Percentiles rank a stretch among this genome's conserved stretches.
These are phyloP conservation scores for Megaustenia siamemsis DNA, from an alignment of 2,888 invertebrate species.

Conservation along the genomic window DNA sequence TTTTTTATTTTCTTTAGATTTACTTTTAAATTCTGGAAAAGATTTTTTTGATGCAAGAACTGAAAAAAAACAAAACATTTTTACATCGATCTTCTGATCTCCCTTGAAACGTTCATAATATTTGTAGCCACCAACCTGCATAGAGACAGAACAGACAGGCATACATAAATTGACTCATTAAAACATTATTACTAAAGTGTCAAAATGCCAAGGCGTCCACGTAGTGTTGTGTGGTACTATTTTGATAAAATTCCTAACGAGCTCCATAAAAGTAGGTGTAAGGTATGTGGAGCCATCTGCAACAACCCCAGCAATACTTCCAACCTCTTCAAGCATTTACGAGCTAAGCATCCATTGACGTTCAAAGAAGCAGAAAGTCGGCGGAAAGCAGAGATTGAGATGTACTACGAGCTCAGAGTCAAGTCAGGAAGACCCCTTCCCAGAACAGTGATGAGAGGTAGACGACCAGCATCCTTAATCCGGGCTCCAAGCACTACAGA, in stretches of 20 bases:
- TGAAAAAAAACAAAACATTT: too few relatives aligned
- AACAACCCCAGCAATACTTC: slow-evolving; percentile 54
- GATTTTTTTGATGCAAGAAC: too few relatives aligned
- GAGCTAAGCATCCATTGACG: slow-evolving; percentile 46
- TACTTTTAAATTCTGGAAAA: too few relatives aligned
- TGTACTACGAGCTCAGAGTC: slow-evolving; percentile 49
- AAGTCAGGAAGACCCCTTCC: slow-evolving; percentile 45
- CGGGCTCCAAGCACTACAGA: background rate
- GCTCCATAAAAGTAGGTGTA: slow-evolving; percentile 41
- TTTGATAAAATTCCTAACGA: slow-evolving; percentile 54
- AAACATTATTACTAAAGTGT: too few relatives aligned
- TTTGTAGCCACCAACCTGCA: too few relatives aligned
- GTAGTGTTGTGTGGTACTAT: slow-evolving; percentile 53
- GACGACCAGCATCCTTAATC: slow-evolving; percentile 27
- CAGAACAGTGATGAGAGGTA: slow-evolving; percentile 40
- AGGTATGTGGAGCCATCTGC: slow-evolving; percentile 40
- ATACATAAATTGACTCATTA: too few relatives aligned
- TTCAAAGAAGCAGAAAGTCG: slow-evolving; percentile 51
- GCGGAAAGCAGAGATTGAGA: slow-evolving; percentile 48
- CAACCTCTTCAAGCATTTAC: slow-evolving; percentile 52
- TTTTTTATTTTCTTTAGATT: too few relatives aligned
- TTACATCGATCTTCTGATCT: too few relatives aligned
- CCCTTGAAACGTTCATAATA: too few relatives aligned
- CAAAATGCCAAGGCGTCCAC: slow-evolving; percentile 41
- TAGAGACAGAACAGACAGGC: too few relatives aligned